Conservation (phyloP, 2,113 vertebrate genomes). For the Larimichthys polyactis region DNA sequence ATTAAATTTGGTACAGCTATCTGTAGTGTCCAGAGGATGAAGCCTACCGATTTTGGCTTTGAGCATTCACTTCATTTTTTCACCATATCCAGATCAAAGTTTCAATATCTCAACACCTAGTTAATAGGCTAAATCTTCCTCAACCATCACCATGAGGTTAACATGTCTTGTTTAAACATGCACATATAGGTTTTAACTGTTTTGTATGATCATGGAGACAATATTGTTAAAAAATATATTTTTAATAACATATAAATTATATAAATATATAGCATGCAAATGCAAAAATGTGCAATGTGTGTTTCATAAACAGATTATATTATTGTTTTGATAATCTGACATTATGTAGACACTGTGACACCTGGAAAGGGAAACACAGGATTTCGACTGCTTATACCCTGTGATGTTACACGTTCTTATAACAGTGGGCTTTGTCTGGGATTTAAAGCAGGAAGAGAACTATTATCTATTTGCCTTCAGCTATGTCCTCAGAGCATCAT, state of each 20-base stretch:
- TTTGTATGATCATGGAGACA: neutral
- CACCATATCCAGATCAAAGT: neutral
- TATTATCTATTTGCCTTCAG: conserved; percentile 67
- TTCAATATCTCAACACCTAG: neutral
- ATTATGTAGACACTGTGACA: conserved; percentile 17
- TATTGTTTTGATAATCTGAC: neutral
- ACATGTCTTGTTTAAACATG: too few species aligned
- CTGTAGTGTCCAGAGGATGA: too few species aligned
- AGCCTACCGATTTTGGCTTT: neutral
- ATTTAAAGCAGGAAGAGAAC: conserved; percentile 61
- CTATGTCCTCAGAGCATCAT: conserved; percentile 67
- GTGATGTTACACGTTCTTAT: conserved; percentile 63
- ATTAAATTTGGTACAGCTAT: too few species aligned
- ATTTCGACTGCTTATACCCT: conserved; percentile 27
- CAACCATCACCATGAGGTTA: too few species aligned
- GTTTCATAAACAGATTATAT: too few species aligned
- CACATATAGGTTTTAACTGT: too few species aligned
- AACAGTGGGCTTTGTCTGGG: conserved; percentile 52
- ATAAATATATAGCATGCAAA: neutral
- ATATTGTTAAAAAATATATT: neutral
- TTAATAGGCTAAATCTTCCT: too few species aligned
- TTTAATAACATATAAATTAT: neutral
- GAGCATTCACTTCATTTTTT: neutral
- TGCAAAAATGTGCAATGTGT: neutral
- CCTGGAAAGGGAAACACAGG: conserved; percentile 4